Conservation (phyloP, 2,888 invertebrate genomes). For the Leptinotarsa juncta region DNA sequence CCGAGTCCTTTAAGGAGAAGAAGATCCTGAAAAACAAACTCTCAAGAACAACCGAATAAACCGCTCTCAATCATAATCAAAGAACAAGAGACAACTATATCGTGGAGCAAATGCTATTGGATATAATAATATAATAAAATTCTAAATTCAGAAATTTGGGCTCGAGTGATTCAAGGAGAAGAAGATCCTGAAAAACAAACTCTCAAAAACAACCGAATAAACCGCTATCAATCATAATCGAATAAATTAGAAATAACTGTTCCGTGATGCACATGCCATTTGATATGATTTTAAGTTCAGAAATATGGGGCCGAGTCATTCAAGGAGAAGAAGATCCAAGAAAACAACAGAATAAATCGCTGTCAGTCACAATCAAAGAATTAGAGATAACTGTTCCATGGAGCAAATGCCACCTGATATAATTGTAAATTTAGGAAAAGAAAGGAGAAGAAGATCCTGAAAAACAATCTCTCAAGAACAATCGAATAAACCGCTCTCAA, state of each 20-base stretch:
- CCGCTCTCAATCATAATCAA: slow-evolving; percentile 16
- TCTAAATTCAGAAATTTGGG: not conserved
- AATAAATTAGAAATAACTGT: not conserved
- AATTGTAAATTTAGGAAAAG: not conserved
- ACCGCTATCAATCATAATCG: slow-evolving; percentile 14
- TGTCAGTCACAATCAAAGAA: slow-evolving; percentile 14
- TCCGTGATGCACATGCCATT: not conserved
- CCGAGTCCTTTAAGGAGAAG: not conserved
- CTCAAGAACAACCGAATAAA: not conserved
- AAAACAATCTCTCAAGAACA: slow-evolving; percentile 11
- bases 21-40: slow-evolving; percentile 1
- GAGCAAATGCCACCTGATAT: not conserved
- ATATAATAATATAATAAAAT: not conserved
- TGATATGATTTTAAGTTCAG: not conserved
- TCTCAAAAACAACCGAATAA: slow-evolving; percentile 6
- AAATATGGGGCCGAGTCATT: not conserved
- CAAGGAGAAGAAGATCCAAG: not conserved
- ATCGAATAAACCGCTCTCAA: not conserved
- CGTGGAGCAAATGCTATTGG: not conserved
- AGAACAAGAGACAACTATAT: not conserved
- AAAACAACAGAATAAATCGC: slow-evolving; percentile 2
- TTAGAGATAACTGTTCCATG: not conserved
- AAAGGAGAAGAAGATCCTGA: not conserved
- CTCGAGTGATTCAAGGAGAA: not conserved
- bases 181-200: slow-evolving; percentile 7